phyloP scores from a whole-genome alignment of 2,113 vertebrate genomes.

The Ageneiosus marmoratus region DNA sequence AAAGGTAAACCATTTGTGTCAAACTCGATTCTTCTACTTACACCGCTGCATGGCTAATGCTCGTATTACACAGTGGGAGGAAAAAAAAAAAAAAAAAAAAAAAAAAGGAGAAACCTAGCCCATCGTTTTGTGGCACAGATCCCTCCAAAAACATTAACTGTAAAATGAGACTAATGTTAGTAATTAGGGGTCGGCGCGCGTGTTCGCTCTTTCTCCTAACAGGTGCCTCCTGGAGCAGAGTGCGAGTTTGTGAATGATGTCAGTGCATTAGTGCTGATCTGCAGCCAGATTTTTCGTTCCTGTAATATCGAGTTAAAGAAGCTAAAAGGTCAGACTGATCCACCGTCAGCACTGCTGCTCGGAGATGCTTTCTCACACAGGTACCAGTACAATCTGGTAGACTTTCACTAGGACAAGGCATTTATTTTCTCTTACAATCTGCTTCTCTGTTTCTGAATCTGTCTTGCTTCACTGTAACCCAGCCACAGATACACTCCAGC shows the following conservation, averaged over 20 bases:
- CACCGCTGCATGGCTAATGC: not conserved
- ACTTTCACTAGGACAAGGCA: not conserved
- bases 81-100: not conserved
- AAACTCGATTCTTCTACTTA: not conserved
- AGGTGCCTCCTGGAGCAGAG: not conserved
- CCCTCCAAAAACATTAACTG: conserved; percentile 60
- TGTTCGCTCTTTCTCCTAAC: not conserved
- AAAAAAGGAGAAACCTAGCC: not conserved
- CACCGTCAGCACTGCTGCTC: not conserved
- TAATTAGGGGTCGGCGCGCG: too few relatives aligned
- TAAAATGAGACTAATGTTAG: conserved; percentile 10
- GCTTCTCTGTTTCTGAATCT: not conserved
- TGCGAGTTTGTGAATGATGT: not conserved
- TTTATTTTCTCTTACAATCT: not conserved
- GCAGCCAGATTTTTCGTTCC: not conserved
- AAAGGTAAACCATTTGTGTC: not conserved
- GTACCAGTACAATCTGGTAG: not conserved
- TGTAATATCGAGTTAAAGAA: not conserved
- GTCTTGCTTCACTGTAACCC: not conserved
- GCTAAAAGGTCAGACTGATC: not conserved
- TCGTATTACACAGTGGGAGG: not conserved
- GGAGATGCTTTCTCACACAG: not conserved
- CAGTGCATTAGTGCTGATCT: not conserved
- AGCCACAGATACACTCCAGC: not conserved
- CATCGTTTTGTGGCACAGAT: conserved; percentile 39